Conservation (phyloP, 64 coral and sea anemone genomes). For the Stichodactyla helianthus region DNA sequence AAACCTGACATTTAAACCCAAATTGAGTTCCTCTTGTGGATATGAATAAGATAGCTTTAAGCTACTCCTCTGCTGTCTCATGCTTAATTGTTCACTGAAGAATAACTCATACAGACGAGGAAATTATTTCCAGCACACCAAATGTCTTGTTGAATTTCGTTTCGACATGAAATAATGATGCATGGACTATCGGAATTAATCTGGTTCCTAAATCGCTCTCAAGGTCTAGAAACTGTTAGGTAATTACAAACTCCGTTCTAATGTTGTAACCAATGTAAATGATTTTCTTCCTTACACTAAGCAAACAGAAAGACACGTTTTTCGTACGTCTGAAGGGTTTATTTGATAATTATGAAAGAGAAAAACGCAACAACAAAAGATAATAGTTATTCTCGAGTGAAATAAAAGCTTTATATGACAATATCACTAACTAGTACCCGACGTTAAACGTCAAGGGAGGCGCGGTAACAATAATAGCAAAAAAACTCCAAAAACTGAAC, state of each 20-base stretch:
- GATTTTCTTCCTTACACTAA: background rate
- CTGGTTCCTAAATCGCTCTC: background rate
- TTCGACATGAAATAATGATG: no score
- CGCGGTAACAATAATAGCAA: background rate
- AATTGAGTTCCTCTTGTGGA: background rate
- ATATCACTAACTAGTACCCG: background rate
- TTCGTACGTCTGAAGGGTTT: background rate
- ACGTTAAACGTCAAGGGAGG: background rate
- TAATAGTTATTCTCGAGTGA: background rate
- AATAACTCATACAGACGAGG: background rate
- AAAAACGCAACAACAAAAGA: background rate
- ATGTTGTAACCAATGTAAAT: background rate
- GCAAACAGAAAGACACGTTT: background rate
- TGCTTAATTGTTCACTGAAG: background rate
- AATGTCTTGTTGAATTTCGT: no score
- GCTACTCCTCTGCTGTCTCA: background rate
- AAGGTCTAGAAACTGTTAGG: background rate
- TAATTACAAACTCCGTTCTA: background rate
- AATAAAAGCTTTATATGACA: background rate
- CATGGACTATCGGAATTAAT: no score
- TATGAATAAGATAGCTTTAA: background rate
- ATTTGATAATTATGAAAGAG: background rate
- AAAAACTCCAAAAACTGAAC: background rate
- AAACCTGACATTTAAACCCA: background rate
- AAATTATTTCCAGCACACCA: background rate